Evolutionary conservation across 2,797 vertebrate genomes (phyloP).

Genomic region (Enoplosus armatus): DNA sequence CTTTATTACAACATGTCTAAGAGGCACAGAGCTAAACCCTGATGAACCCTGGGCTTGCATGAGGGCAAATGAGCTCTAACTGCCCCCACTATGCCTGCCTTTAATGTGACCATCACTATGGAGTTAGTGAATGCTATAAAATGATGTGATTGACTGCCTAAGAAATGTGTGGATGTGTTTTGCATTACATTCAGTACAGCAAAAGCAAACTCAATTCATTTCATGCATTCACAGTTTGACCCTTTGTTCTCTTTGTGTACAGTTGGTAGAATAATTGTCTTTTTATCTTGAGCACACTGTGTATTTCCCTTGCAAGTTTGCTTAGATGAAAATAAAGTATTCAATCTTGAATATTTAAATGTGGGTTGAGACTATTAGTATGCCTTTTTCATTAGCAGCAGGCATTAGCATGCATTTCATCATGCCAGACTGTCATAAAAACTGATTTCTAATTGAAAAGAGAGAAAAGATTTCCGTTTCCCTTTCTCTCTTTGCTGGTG

Average conservation of each 20-base stretch:
- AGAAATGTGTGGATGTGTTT: background rate
- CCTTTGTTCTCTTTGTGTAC: background rate
- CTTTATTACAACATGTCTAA: background rate
- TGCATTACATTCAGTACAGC: background rate
- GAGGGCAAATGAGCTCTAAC: constrained; percentile 1
- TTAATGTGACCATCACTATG: background rate
- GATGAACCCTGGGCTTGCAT: background rate
- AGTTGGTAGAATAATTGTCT: constrained; percentile 10
- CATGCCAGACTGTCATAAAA: constrained; percentile 44
- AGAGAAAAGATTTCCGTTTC: constrained; percentile 28
- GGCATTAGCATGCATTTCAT: constrained; percentile 65
- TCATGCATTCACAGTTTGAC: background rate
- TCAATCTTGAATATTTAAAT: constrained; percentile 44
- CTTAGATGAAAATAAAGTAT: constrained; percentile 36
- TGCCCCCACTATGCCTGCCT: background rate
- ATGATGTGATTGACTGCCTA: background rate
- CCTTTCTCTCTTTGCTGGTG: constrained; percentile 13
- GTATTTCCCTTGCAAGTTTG: constrained; percentile 22
- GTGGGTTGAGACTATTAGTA: constrained; percentile 53
- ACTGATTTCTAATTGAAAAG: constrained; percentile 62
- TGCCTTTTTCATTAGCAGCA: constrained; percentile 56
- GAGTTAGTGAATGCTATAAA: background rate
- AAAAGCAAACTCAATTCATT: background rate
- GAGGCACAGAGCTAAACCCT: background rate
- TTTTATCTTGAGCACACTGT: constrained; percentile 27